Conservation (phyloP, 2,888 invertebrate species). For the Drosophila bunnanda region DNA sequence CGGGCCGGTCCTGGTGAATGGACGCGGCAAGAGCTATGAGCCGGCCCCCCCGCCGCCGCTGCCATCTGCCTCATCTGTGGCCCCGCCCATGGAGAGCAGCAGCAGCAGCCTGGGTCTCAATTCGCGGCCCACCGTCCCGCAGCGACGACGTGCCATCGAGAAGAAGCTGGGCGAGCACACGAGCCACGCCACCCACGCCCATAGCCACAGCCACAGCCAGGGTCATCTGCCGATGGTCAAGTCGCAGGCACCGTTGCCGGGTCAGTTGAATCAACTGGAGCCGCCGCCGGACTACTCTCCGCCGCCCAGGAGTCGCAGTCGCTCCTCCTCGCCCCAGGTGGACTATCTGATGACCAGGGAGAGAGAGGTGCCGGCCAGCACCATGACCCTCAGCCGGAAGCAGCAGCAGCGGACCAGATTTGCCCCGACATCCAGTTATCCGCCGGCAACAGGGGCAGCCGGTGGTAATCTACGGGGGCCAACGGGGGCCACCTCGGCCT, state of each 20-base stretch:
- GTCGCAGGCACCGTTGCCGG: constrained; percentile 21
- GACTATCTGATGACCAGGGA: constrained; percentile 64
- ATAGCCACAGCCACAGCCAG: constrained; percentile 1
- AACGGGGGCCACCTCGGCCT: constrained; percentile 75
- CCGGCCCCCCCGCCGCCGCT: constrained; percentile 24
- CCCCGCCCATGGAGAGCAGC: constrained; percentile 39
- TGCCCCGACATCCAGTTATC: constrained; percentile 83
- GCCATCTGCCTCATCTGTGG: background rate
- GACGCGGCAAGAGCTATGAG: constrained; percentile 71
- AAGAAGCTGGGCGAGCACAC: constrained; percentile 86
- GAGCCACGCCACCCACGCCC: constrained; percentile 18
- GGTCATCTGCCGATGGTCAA: constrained; percentile 12
- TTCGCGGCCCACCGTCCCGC: constrained; percentile 87
- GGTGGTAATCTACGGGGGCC: constrained; percentile 46
- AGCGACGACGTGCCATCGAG: constrained; percentile 87
- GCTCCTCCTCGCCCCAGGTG: constrained; percentile 83
- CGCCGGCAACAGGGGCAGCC: constrained; percentile 30
- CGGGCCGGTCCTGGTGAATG: constrained; percentile 34
- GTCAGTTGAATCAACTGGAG: constrained; percentile 83
- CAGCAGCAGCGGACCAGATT: constrained; percentile 90
- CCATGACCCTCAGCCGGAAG: constrained; percentile 82
- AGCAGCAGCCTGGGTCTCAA: constrained; percentile 71
- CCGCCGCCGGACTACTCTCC: constrained; percentile 91
- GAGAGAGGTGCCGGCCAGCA: constrained; percentile 29
- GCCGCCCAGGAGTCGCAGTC: constrained; percentile 85